A percentile compares a stretch with the other conserved stretches of the same genome.
These are phyloP conservation scores for Sepiola atlantica DNA, from an alignment of 2,888 invertebrate species.

Conservation along the genomic window DNA sequence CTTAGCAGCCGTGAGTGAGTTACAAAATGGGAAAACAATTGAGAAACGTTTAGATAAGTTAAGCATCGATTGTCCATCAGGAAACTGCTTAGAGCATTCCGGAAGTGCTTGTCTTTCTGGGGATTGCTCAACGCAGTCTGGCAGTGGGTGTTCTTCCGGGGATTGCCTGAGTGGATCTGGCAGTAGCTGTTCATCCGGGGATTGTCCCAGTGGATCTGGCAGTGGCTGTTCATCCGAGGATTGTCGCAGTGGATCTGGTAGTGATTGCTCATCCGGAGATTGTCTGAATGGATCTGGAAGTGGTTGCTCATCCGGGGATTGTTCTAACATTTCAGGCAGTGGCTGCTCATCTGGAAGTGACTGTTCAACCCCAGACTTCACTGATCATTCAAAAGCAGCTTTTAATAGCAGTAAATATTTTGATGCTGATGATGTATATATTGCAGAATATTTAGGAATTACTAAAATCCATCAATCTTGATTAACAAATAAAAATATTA, in stretches of 20 bases:
- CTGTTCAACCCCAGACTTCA: not conserved
- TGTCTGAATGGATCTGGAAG: not conserved
- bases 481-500: not conserved
- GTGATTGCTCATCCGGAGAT: not conserved
- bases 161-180: too few relatives aligned
- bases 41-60: not conserved
- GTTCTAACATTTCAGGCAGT: not conserved
- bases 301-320: not conserved
- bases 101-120: too few relatives aligned
- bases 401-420: not conserved
- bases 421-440: conserved; percentile 14
- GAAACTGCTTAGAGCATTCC: too few relatives aligned
- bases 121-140: too few relatives aligned
- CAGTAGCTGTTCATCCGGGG: too few relatives aligned
- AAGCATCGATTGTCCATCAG: too few relatives aligned
- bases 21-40: not conserved
- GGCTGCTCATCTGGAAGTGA: conserved; percentile 32
- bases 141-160: too few relatives aligned
- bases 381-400: not conserved
- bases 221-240: not conserved
- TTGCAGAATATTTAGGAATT: conserved; percentile 12
- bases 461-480: not conserved
- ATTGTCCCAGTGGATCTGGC: too few relatives aligned
- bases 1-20: not conserved
- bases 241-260: not conserved